These are phyloP conservation scores for Epinephelus lanceolatus DNA, from an alignment of 2,113 vertebrate species.

Conservation along the genomic window DNA sequence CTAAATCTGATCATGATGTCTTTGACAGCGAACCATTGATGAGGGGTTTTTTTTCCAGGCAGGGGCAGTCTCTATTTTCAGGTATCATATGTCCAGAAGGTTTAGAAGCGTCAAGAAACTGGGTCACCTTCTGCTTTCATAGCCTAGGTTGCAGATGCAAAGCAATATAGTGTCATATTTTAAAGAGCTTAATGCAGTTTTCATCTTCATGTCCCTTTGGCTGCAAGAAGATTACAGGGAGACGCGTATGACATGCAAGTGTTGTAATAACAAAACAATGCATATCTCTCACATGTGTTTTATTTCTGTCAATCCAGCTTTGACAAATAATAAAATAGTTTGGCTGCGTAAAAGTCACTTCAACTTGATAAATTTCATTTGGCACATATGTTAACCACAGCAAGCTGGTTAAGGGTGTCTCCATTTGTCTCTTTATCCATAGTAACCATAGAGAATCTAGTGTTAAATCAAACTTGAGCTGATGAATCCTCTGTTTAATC, in stretches of 20 bases:
- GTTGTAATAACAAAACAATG: not conserved
- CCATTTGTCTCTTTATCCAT: not conserved
- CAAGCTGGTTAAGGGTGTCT: not conserved
- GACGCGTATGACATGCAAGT: not conserved
- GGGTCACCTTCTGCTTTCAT: constrained; percentile 45
- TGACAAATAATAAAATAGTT: not conserved
- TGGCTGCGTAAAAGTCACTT: not conserved
- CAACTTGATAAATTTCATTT: not conserved
- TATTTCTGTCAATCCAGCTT: not conserved
- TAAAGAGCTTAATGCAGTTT: constrained; percentile 6
- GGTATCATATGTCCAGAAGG: constrained; percentile 51
- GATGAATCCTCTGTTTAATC: not conserved
- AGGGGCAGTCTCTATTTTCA: constrained; percentile 47
- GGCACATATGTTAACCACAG: not conserved
- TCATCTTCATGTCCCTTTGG: constrained; percentile 1
- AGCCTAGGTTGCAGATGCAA: constrained; percentile 23
- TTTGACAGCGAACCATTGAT: constrained; percentile 34
- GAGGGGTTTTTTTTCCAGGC: constrained; percentile 35
- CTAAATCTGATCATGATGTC: not conserved
- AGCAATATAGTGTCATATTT: constrained; percentile 46
- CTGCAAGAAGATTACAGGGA: not conserved
- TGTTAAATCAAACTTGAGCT: not conserved
- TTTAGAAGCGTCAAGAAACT: constrained; percentile 55
- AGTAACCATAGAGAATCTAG: not conserved
- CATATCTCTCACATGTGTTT: not conserved